Base-by-base conservation (phyloP, 2,113 vertebrate species). In the Hemiscyllium ocellatum region DNA sequence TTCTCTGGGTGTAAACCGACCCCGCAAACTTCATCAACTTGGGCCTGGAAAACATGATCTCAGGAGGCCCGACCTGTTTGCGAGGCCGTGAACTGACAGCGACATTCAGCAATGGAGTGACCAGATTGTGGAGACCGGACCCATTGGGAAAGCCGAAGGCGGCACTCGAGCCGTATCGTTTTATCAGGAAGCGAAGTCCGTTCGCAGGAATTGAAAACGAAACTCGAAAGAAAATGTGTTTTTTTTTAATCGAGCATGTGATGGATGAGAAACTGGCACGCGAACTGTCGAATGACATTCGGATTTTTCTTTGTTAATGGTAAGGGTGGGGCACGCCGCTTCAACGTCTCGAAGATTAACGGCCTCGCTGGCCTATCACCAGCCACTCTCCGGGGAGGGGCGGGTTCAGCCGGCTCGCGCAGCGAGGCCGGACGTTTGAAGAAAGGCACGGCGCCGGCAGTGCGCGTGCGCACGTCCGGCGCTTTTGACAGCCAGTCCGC, bases 141-240 rank as follows among this genome's bases (percentile, higher is more conserved):
- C 91, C 17, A 42, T 24, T 94, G 91, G n/a, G 68, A 50, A 94
- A 17, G 89, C 89, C 17, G 56, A 91, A 93, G 89, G 89, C 89
- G 33, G 89, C 61, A 93, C 89, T 37, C n/a, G 24, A 0, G 33
- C 61, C 61, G 15, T 17, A 52, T 6, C 5, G 17, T 66, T 66
- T 93, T 37, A 33, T 65, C n/a, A n/a, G 61, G 37, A 56, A 91
- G 56, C 56, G 13, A 29, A 65, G 52, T 2, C 56, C 87, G 33
- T 91, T 91, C 2, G 50, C 42, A 50, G n/a, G 68, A 94, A 94
- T 94, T 94, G 65, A 26, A 70, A 70, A 22, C 24, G 22, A 29
- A 95, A 22, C 7, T 72, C 24, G 47, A 72, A 19, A 52, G 24
- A 69, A 94, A 47, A 72, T 52, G 94, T 52, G 37, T 70, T 5